These are phyloP conservation scores for Neoniphon sammara DNA, from an alignment of 2,797 vertebrate genomes.

Conservation along the genomic window DNA sequence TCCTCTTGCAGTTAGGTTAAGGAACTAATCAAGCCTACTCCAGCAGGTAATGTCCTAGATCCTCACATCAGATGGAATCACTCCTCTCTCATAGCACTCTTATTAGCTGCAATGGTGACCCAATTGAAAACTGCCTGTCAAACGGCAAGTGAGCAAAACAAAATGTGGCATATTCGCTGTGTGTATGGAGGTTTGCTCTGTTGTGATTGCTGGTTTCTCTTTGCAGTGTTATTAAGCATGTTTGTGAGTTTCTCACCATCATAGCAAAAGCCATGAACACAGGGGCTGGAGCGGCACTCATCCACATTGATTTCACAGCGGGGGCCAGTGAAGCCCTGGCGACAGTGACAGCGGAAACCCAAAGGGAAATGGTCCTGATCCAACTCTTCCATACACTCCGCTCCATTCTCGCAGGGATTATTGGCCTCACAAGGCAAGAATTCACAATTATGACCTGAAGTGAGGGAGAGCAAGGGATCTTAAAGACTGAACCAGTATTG, in stretches of 20 bases:
- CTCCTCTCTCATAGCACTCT: slow-evolving; percentile 79
- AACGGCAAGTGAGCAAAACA: slow-evolving; percentile 67
- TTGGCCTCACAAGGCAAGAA: slow-evolving; percentile 84
- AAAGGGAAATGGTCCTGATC: slow-evolving; percentile 82
- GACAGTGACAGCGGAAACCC: slow-evolving; percentile 85
- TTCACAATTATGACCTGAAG: slow-evolving; percentile 86
- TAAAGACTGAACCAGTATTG: slow-evolving; percentile 29
- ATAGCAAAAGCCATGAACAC: slow-evolving; percentile 86
- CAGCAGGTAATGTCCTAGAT: slow-evolving; percentile 70
- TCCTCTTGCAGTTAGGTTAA: slow-evolving; percentile 64
- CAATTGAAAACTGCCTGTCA: slow-evolving; percentile 69
- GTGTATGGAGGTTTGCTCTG: slow-evolving; percentile 21
- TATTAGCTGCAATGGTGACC: slow-evolving; percentile 75
- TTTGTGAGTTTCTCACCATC: slow-evolving; percentile 80
- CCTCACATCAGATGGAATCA: slow-evolving; percentile 75
- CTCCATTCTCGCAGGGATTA: slow-evolving; percentile 87
- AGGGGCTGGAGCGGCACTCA: slow-evolving; percentile 86
- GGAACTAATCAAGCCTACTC: slow-evolving; percentile 61
- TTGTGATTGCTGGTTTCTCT: slow-evolving; percentile 32
- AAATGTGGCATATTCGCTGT: slow-evolving; percentile 45
- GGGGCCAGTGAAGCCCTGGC: slow-evolving; percentile 82
- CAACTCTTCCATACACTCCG: slow-evolving; percentile 83
- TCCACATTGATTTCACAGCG: slow-evolving; percentile 88
- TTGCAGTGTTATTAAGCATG: slow-evolving; percentile 57
- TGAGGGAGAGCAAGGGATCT: slow-evolving; percentile 53